Base-by-base conservation (phyloP, 2,113 vertebrate species). In the Ardeotis arabs region DNA sequence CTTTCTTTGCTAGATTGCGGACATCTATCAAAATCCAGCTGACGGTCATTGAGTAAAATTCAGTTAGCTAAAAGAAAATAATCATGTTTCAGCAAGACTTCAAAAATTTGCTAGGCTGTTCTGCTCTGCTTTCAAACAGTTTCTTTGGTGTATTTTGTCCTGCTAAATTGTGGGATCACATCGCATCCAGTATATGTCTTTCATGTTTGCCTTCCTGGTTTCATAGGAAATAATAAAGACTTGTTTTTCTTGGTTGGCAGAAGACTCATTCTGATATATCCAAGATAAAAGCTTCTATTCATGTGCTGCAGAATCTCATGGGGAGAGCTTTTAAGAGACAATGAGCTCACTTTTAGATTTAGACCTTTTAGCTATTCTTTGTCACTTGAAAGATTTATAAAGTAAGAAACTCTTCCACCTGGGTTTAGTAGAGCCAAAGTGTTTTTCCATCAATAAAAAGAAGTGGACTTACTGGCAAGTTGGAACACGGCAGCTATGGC, bases 401-500 rank as follows among this genome's bases (percentile, higher is more conserved):
- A 77, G n/a, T 33, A 64, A 78, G 67, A 69, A 78, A 62, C 23
- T 37, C 53, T 70, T 73, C 67, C 47, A 79, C 69, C 11, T 85
- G 22, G 16, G 69, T 89, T 90, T 79, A 66, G 79, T 27, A 67
- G 31, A 67, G 27, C 37, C 22, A 9, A 63, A 63, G 24, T 35
- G 60, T 44, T 87, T 90, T 68, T 53, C 39, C 23, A 22, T 45
- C 23, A 59, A 23, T 53, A 82, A 68, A 84, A 81, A 73, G 15
- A 69, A 81, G 15, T 41, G 80, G 97, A 99, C 99, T 99, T 97
- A 99, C 99, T 99, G 89, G 99, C 98, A 87, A 99, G 98, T 95
- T 99, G 99, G 97, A 99, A 99, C 19, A 99, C 98, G 1, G 99
- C 99, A 28, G 99, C 99, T 52, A 99, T 99, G 97, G 99, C 99